Evolutionary conservation across 2,797 vertebrate species (phyloP).

Genomic region (Bovichtus variegatus): DNA sequence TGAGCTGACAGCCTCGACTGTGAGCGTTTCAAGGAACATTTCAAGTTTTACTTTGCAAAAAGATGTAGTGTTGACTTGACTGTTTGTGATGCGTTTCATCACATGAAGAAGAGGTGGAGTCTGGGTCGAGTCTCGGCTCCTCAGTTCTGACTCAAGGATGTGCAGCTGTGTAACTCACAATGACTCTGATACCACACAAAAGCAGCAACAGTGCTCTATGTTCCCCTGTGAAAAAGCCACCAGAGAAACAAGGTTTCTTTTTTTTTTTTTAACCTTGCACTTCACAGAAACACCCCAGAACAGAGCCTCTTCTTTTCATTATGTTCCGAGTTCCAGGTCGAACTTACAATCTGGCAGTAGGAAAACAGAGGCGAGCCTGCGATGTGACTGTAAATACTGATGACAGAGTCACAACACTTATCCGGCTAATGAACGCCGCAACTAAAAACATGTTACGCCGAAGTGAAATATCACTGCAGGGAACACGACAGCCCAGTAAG

Average conservation of each 20-base stretch:
- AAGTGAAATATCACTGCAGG: slow-evolving; percentile 53
- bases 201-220: background rate
- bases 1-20: too few species aligned
- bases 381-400: slow-evolving; percentile 24
- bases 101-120: background rate
- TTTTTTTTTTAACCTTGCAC: slow-evolving; percentile 1
- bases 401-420: slow-evolving; percentile 44
- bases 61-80: background rate
- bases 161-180: background rate
- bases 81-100: background rate
- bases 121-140: background rate
- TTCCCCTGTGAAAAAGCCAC: background rate
- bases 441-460: slow-evolving; percentile 3
- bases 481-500: slow-evolving; percentile 36
- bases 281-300: slow-evolving; percentile 4
- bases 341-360: background rate
- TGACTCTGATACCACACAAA: background rate
- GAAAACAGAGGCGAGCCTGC: background rate
- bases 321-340: background rate
- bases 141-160: background rate
- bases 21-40: background rate
- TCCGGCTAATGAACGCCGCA: slow-evolving; percentile 45
- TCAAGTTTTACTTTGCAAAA: too few species aligned
- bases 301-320: background rate
- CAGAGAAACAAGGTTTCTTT: background rate